phyloP scores from a whole-genome alignment of 1,140 invertebrate genomes.

The Galendromus occidentalis region DNA sequence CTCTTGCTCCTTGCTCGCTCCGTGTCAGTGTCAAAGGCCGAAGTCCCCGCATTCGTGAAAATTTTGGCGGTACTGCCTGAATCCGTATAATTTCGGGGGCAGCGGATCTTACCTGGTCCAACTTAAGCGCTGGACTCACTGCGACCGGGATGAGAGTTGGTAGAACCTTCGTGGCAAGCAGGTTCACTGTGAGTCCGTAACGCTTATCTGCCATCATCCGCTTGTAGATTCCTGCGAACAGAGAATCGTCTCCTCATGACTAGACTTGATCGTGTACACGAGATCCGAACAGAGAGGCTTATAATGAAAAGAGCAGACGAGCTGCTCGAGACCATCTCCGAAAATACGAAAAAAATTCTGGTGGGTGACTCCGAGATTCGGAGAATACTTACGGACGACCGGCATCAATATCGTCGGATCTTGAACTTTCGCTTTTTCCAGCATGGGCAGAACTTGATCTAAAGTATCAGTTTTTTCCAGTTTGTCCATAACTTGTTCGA shows the following conservation, averaged over 20 bases:
- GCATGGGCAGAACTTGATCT: conserved; percentile 71
- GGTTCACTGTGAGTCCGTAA: conserved; percentile 69
- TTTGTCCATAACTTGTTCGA: conserved; percentile 54
- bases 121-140: conserved; percentile 64
- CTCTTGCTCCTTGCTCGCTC: no score
- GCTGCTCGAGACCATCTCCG: no score
- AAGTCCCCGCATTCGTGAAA: no score
- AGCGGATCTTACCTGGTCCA: conserved; percentile 50
- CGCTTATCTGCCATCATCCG: conserved; percentile 73
- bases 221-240: conserved; percentile 61
- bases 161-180: conserved; percentile 82
- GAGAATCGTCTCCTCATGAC: conserved; percentile 2
- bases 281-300: no score
- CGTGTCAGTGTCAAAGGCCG: no score
- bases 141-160: conserved; percentile 75
- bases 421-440: conserved; percentile 62
- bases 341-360: no score
- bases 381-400: conserved; percentile 28
- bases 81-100: no score
- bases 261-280: no score
- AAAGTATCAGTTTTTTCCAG: conserved; percentile 69
- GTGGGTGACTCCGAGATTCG: no score
- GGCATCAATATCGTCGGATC: conserved; percentile 44
- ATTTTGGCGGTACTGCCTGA: no score
- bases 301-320: no score